A percentile compares a stretch with the other conserved stretches of the same genome.
phyloP scores from a whole-genome alignment of 2,113 vertebrate species.

The Prolemur simus region DNA sequence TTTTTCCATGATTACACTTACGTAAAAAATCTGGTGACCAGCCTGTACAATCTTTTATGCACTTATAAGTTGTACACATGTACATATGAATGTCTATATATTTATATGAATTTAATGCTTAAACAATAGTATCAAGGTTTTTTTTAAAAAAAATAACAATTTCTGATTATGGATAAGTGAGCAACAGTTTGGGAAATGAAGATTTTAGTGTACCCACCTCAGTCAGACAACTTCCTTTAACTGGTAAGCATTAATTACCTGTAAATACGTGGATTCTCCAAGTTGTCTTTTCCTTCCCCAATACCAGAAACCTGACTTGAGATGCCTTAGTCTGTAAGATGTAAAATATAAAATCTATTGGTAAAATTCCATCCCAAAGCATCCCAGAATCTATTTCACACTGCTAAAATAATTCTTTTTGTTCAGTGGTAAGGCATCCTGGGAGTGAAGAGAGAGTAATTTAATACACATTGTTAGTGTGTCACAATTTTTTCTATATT shows the following conservation, averaged over 20 bases:
- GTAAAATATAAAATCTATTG: not conserved
- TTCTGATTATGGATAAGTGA: not conserved
- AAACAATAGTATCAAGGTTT: not conserved
- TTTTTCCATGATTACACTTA: not conserved
- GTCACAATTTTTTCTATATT: not conserved
- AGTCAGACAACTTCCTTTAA: not conserved
- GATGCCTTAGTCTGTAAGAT: not conserved
- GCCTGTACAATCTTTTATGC: not conserved
- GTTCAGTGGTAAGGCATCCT: not conserved
- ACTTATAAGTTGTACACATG: not conserved
- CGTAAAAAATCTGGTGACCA: not conserved
- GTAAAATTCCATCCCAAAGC: not conserved
- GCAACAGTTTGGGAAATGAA: not conserved
- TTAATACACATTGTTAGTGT: not conserved
- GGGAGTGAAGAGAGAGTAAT: not conserved
- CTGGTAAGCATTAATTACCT: not conserved
- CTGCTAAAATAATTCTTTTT: not conserved
- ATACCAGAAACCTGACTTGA: not conserved
- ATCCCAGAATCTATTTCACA: not conserved
- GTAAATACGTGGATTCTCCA: not conserved
- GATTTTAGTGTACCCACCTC: not conserved
- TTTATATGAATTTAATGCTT: not conserved
- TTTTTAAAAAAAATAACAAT: not conserved
- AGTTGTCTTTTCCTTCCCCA: not conserved
- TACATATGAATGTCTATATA: not conserved